A percentile compares a stretch with the other conserved stretches of the same genome.
These are phyloP conservation scores for Eristalis arbustorum DNA, from an alignment of 2,888 invertebrate species.

Conservation along the genomic window DNA sequence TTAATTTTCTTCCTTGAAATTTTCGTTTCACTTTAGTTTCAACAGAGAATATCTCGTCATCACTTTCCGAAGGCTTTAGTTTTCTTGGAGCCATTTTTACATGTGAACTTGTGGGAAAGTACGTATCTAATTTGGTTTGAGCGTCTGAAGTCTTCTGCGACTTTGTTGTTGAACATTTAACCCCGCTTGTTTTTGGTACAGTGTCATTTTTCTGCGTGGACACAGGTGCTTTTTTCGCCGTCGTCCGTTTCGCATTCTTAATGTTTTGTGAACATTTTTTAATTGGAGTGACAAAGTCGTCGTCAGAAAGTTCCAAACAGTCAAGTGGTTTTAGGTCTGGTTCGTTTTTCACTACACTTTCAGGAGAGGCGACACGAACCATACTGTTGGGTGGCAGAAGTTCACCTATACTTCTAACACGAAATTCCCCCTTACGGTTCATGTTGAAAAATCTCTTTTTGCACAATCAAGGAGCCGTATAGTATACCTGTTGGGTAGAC, in stretches of 20 bases:
- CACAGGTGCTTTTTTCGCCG: not conserved
- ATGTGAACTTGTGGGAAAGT: conserved; percentile 15
- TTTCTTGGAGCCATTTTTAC: conserved; percentile 27
- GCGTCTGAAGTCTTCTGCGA: not conserved
- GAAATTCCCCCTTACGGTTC: conserved; percentile 33
- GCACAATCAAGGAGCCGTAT: not conserved
- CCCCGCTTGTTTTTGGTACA: conserved; percentile 2
- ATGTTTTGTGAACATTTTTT: not conserved
- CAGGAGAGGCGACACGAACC: not conserved
- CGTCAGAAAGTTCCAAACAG: conserved; percentile 38
- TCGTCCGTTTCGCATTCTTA: not conserved
- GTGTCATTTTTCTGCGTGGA: conserved; percentile 9
- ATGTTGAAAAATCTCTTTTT: not conserved
- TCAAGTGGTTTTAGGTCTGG: not conserved
- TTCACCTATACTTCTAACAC: conserved; percentile 35
- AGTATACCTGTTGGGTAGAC: not conserved
- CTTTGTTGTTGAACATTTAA: not conserved
- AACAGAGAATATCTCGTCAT: not conserved
- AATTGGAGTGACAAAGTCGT: not conserved
- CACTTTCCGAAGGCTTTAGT: not conserved
- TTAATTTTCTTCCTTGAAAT: conserved; percentile 25
- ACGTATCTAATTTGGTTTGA: conserved; percentile 9
- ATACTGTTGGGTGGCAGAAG: conserved; percentile 16
- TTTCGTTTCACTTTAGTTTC: not conserved
- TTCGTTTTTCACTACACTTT: not conserved